Evolutionary conservation across 2,888 invertebrate species (phyloP).

Genomic region (Cylloceria caligata): DNA sequence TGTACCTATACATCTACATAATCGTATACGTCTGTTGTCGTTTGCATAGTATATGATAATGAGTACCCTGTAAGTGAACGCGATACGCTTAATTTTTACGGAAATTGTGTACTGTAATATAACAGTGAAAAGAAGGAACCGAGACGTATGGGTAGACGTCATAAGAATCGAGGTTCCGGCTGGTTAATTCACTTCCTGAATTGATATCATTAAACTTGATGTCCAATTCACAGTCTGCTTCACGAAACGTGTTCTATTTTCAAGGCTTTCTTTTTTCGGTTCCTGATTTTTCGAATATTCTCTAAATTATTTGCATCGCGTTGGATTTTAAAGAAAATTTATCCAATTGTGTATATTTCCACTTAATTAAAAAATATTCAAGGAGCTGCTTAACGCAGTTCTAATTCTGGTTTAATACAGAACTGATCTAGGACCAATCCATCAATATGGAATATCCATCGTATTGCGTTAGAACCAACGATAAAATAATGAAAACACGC

Average conservation of each 20-base stretch:
- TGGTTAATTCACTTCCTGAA: neutral
- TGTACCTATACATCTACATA: conserved; percentile 37
- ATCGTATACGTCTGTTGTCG: neutral
- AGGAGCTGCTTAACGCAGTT: too few species aligned
- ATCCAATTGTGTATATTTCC: neutral
- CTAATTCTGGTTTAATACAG: too few species aligned
- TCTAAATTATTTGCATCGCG: neutral
- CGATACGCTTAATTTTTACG: neutral
- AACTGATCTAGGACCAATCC: too few species aligned
- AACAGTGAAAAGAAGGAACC: neutral
- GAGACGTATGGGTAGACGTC: neutral
- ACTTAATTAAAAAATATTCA: too few species aligned
- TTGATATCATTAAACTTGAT: neutral
- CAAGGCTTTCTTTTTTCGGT: neutral
- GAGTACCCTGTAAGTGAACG: conserved; percentile 1
- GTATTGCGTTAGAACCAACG: too few species aligned
- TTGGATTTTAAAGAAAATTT: neutral
- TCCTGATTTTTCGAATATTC: neutral
- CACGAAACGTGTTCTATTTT: neutral
- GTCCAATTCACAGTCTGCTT: neutral
- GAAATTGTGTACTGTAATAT: conserved; percentile 13
- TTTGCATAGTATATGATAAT: conserved; percentile 1
- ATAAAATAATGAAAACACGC: neutral
- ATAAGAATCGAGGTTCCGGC: neutral
- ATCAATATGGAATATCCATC: too few species aligned